Conservation (phyloP, 2,797 vertebrate genomes). For the Sylvilagus floridanus region DNA sequence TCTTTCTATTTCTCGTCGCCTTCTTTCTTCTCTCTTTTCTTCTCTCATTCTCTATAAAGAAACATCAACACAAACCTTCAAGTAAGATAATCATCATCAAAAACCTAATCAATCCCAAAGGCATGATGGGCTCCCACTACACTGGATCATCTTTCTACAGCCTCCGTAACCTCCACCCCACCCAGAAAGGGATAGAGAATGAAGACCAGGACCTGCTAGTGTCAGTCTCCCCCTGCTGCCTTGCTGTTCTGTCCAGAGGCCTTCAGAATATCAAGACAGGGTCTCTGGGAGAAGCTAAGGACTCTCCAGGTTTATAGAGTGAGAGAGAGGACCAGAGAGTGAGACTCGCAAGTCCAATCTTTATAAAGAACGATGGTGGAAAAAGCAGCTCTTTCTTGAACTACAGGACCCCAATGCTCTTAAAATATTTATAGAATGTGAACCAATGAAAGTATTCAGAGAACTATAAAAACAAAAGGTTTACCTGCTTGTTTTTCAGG, state of each 20-base stretch:
- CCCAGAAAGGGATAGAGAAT: constrained; percentile 24
- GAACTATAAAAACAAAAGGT: constrained; percentile 69
- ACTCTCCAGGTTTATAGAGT: constrained; percentile 47
- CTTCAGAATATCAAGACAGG: constrained; percentile 10
- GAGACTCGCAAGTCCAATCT: constrained; percentile 29
- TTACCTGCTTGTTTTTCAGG: constrained; percentile 99
- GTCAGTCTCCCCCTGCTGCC: background rate
- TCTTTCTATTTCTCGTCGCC: constrained; percentile 96
- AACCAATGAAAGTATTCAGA: constrained; percentile 67
- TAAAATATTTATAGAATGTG: constrained; percentile 36
- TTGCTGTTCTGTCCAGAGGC: background rate
- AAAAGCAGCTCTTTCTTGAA: constrained; percentile 40
- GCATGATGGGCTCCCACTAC: constrained; percentile 5
- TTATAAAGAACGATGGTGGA: constrained; percentile 24
- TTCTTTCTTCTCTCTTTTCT: constrained; percentile 98
- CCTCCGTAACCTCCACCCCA: background rate
- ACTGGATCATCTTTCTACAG: constrained; percentile 23
- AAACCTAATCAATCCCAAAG: constrained; percentile 48
- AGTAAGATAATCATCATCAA: constrained; percentile 29
- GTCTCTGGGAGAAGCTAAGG: constrained; percentile 44
- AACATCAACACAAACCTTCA: constrained; percentile 52
- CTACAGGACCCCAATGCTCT: constrained; percentile 35
- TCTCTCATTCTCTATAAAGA: constrained; percentile 94
- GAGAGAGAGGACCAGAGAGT: constrained; percentile 10
- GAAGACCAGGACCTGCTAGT: constrained; percentile 12